A percentile compares a stretch with the other conserved stretches of the same genome.
phyloP scores from a whole-genome alignment of 2,888 invertebrate species.

The Drosophila hamatofila region DNA sequence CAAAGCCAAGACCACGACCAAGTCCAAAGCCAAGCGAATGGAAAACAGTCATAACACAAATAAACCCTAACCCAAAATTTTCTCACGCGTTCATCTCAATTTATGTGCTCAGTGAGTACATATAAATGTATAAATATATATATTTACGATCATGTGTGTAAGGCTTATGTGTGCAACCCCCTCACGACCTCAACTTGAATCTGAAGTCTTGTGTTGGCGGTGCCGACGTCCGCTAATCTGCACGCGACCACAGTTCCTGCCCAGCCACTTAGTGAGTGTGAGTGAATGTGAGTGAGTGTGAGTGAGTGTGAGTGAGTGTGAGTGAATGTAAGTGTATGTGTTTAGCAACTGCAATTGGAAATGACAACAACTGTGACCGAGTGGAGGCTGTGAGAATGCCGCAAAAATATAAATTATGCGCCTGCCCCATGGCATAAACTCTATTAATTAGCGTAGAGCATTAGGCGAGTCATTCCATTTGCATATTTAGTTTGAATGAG shows the following conservation, averaged over 20 bases:
- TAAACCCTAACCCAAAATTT: constrained; percentile 59
- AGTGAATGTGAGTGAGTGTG: constrained; percentile 4
- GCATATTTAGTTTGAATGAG: constrained; percentile 54
- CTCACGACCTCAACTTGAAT: constrained; percentile 8
- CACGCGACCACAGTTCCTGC: constrained; percentile 68
- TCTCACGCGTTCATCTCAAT: constrained; percentile 79
- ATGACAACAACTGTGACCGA: constrained; percentile 39
- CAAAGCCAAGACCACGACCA: constrained; percentile 34
- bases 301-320: background rate
- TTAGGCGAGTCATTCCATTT: constrained; percentile 61
- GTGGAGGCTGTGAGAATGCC: constrained; percentile 60
- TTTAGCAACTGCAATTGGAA: constrained; percentile 37
- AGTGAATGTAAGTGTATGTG: constrained; percentile 8
- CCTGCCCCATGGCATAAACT: constrained; percentile 11
- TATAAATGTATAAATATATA: constrained; percentile 4
- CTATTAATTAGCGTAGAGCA: constrained; percentile 56
- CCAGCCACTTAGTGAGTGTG: constrained; percentile 15
- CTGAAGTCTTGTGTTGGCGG: constrained; percentile 50
- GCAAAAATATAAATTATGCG: constrained; percentile 46
- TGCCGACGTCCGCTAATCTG: constrained; percentile 56
- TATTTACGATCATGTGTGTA: constrained; percentile 15
- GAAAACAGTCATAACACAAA: constrained; percentile 58
- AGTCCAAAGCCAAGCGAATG: constrained; percentile 40
- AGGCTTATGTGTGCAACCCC: constrained; percentile 22
- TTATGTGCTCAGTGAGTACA: constrained; percentile 62